Percentiles rank a stretch among this genome's conserved stretches.
These are phyloP conservation scores for Sinelater perroti DNA, from an alignment of 2,888 invertebrate species.

Conservation along the genomic window DNA sequence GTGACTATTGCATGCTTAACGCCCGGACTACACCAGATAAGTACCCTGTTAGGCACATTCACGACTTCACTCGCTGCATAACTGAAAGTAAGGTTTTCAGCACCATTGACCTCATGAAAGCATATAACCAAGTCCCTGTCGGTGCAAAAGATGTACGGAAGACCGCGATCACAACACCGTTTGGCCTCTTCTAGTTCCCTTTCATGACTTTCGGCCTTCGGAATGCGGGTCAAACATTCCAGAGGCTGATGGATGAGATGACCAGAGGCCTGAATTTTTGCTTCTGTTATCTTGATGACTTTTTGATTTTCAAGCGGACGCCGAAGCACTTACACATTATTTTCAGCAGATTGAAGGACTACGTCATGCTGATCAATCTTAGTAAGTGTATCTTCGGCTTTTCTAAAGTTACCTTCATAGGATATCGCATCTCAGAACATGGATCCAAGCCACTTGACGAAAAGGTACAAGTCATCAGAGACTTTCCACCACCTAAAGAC, in stretches of 20 bases:
- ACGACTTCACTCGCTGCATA: background rate
- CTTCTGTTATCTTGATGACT: no score
- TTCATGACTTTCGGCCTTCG: background rate
- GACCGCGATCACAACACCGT: background rate
- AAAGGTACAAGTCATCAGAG: background rate
- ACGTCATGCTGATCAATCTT: background rate
- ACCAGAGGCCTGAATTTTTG: constrained; percentile 1
- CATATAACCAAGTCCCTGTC: background rate
- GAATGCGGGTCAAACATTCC: constrained; percentile 3
- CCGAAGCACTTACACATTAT: background rate
- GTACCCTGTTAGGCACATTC: constrained; percentile 7
- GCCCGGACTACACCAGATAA: background rate
- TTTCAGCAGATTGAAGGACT: background rate
- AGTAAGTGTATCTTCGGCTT: background rate
- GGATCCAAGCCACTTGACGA: background rate
- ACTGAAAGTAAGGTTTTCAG: background rate
- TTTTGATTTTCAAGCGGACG: background rate
- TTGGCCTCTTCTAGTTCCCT: no score
- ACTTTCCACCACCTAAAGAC: background rate
- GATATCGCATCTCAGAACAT: background rate
- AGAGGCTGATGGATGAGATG: constrained; percentile 13
- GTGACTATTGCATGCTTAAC: no score
- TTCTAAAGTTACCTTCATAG: background rate
- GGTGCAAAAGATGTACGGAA: background rate
- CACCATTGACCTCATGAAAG: background rate